Evolutionary conservation across 2,888 invertebrate species (phyloP), one percentile per base, ranked within the genome.

Genomic region (Mesorhabditis spiculigera): DNA sequence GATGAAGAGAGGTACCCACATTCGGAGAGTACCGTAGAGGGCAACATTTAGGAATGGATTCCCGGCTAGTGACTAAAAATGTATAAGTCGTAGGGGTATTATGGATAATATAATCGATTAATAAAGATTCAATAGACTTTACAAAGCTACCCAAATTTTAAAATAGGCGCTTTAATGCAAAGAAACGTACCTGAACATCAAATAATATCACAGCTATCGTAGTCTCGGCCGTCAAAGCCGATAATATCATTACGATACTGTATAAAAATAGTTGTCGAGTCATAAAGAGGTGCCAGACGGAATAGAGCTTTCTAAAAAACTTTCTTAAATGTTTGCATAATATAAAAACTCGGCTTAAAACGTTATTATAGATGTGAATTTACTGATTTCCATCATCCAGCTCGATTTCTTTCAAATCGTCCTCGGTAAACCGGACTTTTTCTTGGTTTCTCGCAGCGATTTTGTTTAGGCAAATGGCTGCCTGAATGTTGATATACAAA

Each of bases 21-120:
- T 41, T 41, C 80, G 68, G 16, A 81, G 68, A 0, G 69, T 41
- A 5, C 78, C 80, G 43, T 79, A 79, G 5, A 81, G 43, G 4
- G 76, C 75, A 16, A 81, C 68, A 64, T 80, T 78, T 16, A 80
- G 13, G 62, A 79, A 81, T 6, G 80, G 80, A 71, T 70, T 73
- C 6, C 80, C 78, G 6, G 75, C 73, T 44, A 79, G 67, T 4
- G 71, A 67, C 70, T 71, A 28, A 28, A 28, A 28, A 28, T 28
- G 28, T 28, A 28, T 28, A 28, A 28, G 28, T 28, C 28, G 28
- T 28, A 28, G 28, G 28, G 28, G 28, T 28, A 28, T 28, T 28
- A n/a, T 28, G 28, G 28, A n/a, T 28, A 3, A 28, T 28, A 28
- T 28, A 28, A 28, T 28, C 28, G 28, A 28, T 28, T 28, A 28